Conservation (phyloP, 2,113 vertebrate genomes). For the Cinclus cinclus region DNA sequence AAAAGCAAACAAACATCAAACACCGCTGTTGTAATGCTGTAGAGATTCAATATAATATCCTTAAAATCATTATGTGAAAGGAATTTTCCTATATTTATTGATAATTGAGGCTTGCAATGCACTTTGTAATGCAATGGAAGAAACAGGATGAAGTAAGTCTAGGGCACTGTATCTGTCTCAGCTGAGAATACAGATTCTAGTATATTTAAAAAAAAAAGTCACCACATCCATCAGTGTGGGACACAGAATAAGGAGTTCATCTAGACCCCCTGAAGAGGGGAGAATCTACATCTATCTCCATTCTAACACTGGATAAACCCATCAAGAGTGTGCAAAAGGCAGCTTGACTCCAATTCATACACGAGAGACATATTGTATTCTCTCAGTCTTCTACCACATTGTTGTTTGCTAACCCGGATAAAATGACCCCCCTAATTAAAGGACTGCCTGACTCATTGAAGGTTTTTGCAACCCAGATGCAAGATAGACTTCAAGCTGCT, state of each 20-base stretch:
- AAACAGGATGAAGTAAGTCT: not conserved
- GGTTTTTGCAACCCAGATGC: not conserved
- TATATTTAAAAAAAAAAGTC: not conserved
- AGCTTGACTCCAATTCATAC: not conserved
- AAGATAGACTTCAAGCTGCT: not conserved
- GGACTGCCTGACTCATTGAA: not conserved
- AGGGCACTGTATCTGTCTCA: not conserved
- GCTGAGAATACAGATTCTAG: not conserved
- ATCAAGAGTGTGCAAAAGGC: fast-evolving
- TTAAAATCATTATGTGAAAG: not conserved
- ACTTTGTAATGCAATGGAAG: not conserved
- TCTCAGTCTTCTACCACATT: fast-evolving
- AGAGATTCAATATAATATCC: not conserved
- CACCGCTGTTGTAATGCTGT: not conserved
- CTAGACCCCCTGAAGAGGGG: not conserved
- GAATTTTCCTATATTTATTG: not conserved
- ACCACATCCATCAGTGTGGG: not conserved
- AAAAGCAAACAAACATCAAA: not conserved
- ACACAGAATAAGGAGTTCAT: not conserved
- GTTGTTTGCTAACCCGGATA: not conserved
- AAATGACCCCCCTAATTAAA: not conserved
- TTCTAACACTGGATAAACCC: not conserved
- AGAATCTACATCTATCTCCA: not conserved
- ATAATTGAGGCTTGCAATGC: not conserved
- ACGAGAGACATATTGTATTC: fast-evolving